A percentile compares a stretch with the other conserved stretches of the same genome.
phyloP scores from a whole-genome alignment of 2,797 vertebrate species.

The Characodon lateralis region DNA sequence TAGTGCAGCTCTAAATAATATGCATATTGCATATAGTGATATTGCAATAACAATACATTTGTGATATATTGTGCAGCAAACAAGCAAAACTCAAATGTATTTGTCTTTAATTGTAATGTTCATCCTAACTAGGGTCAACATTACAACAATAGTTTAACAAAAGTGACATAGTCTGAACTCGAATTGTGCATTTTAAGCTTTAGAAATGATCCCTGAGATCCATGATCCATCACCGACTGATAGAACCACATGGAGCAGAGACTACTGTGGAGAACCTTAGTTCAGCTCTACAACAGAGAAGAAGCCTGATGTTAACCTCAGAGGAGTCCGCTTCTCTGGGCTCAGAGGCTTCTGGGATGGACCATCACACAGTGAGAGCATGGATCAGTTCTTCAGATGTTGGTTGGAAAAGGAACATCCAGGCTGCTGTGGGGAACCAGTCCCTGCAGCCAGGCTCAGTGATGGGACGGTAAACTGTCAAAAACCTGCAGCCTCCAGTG shows the following conservation, averaged over 20 bases:
- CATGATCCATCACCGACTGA: neutral
- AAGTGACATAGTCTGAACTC: neutral
- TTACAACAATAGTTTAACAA: neutral
- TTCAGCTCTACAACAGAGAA: too few relatives aligned
- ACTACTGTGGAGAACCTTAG: too few relatives aligned
- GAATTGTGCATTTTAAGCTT: neutral
- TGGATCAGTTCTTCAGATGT: too few relatives aligned
- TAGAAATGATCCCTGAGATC: neutral
- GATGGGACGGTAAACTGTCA: too few relatives aligned
- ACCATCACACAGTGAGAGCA: too few relatives aligned
- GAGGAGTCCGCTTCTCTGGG: too few relatives aligned
- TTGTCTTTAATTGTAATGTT: neutral
- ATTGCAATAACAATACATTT: too few relatives aligned
- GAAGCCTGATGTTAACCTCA: too few relatives aligned
- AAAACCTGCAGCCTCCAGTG: too few relatives aligned
- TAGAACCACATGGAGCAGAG: neutral
- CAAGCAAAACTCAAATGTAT: neutral
- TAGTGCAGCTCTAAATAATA: neutral
- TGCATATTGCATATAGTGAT: neutral
- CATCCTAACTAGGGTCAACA: neutral
- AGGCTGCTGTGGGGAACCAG: too few relatives aligned
- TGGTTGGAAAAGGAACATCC: neutral
- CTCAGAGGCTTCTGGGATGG: too few relatives aligned
- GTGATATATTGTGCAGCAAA: neutral
- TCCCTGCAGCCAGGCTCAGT: too few relatives aligned